Evolutionary conservation across 1,140 invertebrate species (phyloP), one percentile per base, ranked within the genome.

Genomic region (Bombus affinis): DNA sequence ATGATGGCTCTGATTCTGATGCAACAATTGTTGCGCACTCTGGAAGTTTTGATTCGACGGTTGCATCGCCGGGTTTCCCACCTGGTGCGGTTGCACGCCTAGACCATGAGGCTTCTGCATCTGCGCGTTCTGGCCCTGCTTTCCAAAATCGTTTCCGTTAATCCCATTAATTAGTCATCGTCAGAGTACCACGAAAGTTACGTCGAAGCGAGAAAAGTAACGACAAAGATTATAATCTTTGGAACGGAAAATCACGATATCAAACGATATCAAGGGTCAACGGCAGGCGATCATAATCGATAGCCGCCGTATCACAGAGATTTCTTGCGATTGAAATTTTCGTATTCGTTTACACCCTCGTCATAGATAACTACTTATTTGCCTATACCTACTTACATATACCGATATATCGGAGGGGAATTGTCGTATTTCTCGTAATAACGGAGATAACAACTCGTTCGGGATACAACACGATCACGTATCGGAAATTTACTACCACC

Each of bases 21-120:
- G 93, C 37, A 95, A 73, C 22, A 95, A 47, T 68, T 94, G 93
- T 57, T 95, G 94, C 4, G 94, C 79, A 81, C 93, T 94, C 88
- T 94, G 94, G 83, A 94, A 94, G 44, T 73, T 86, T 42, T 89
- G 86, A 18, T 47, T 86, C 32, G 83, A 57, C 35, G 86, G 66
- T 22, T 89, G 73, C 83, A 90, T 91, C n/a, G 75, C 15, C n/a
- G 75, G 12, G 65, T 81, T 90, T 0, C 65, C 44, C 32, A 78
- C 72, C 68, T 90, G 86, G n/a, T 90, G 89, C 39, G 89, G 93
- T 57, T 94, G 94, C 86, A 94, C 86, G 6, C 92, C 91, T 44
- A 93, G 84, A 44, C 92, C 92, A 78, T 93, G 93, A 39, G 92
- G 28, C 53, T 91, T 91, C 62, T 92, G 91, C 47, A 81, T 68